A percentile compares a stretch with the other conserved stretches of the same genome.
These are phyloP conservation scores for Penaeus indicus DNA, from an alignment of 1,140 invertebrate species.

Conservation along the genomic window DNA sequence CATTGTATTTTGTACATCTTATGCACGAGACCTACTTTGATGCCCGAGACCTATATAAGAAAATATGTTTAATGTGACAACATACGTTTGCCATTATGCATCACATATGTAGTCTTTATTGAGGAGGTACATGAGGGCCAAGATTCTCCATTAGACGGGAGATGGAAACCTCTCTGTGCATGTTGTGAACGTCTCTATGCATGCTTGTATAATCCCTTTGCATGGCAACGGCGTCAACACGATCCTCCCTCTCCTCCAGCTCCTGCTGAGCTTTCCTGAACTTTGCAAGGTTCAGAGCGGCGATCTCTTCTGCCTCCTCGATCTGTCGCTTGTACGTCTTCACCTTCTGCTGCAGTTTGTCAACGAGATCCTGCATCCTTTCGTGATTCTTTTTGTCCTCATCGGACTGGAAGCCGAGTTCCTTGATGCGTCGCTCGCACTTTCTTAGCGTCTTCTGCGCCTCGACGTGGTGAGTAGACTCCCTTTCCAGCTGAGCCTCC, in stretches of 20 bases:
- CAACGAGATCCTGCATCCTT: slow-evolving; percentile 76
- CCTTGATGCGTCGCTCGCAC: slow-evolving; percentile 49
- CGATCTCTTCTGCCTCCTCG: slow-evolving; percentile 77
- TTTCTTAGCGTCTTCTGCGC: slow-evolving; percentile 53
- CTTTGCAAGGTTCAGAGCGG: slow-evolving; percentile 52
- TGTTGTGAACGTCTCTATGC: too few relatives aligned
- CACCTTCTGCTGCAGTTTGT: slow-evolving; percentile 78
- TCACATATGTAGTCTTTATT: too few relatives aligned
- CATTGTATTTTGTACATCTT: too few relatives aligned
- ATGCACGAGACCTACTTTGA: too few relatives aligned
- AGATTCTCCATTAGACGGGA: too few relatives aligned
- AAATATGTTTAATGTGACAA: too few relatives aligned
- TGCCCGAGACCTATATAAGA: too few relatives aligned
- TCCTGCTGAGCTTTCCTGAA: slow-evolving; percentile 71
- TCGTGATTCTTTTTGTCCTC: slow-evolving; percentile 67
- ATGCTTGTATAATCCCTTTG: too few relatives aligned
- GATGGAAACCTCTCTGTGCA: too few relatives aligned
- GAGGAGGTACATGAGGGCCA: too few relatives aligned
- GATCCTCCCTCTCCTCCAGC: slow-evolving; percentile 72
- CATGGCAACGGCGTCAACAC: neutral
- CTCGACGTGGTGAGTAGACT: slow-evolving; percentile 90
- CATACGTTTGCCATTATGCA: too few relatives aligned
- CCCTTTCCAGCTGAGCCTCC: slow-evolving; percentile 76
- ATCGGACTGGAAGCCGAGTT: slow-evolving; percentile 41
- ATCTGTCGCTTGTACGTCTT: slow-evolving; percentile 78